These are phyloP conservation scores for Polyodon spathula DNA, from an alignment of 2,113 vertebrate species.

Conservation along the genomic window DNA sequence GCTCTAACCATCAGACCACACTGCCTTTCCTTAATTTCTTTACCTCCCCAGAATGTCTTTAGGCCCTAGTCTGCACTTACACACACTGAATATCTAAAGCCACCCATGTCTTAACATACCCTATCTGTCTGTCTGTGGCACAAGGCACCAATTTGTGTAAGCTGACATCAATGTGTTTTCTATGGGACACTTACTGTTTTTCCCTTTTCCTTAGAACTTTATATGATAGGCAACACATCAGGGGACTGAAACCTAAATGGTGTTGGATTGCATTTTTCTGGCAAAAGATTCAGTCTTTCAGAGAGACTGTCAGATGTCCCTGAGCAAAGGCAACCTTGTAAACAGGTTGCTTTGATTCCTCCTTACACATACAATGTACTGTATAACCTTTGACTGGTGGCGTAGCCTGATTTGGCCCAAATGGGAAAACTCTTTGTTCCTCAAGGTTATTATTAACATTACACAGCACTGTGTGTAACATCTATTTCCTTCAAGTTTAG, in stretches of 20 bases:
- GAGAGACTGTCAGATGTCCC: too few species aligned
- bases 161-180: conserved; percentile 34
- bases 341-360: too few species aligned
- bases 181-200: conserved; percentile 29
- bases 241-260: conserved; percentile 25
- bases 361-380: too few species aligned
- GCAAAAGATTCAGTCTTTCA: too few species aligned
- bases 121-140: conserved; percentile 27
- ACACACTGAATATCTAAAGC: conserved; percentile 48
- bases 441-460: too few species aligned
- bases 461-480: too few species aligned
- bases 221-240: conserved; percentile 21
- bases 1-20: conserved; percentile 55
- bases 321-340: too few species aligned
- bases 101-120: conserved; percentile 43
- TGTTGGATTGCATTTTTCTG: background rate
- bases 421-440: too few species aligned
- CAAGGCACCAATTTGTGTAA: conserved; percentile 38
- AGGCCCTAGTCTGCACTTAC: conserved; percentile 52
- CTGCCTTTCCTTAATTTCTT: conserved; percentile 39
- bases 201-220: conserved; percentile 3
- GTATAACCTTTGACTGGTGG: too few species aligned
- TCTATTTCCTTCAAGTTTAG: too few species aligned
- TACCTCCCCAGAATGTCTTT: conserved; percentile 49
- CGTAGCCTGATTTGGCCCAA: too few species aligned